A percentile compares a stretch with the other conserved stretches of the same genome.
phyloP scores from a whole-genome alignment of 2,888 invertebrate genomes.

The Platerodrilus igneus region DNA sequence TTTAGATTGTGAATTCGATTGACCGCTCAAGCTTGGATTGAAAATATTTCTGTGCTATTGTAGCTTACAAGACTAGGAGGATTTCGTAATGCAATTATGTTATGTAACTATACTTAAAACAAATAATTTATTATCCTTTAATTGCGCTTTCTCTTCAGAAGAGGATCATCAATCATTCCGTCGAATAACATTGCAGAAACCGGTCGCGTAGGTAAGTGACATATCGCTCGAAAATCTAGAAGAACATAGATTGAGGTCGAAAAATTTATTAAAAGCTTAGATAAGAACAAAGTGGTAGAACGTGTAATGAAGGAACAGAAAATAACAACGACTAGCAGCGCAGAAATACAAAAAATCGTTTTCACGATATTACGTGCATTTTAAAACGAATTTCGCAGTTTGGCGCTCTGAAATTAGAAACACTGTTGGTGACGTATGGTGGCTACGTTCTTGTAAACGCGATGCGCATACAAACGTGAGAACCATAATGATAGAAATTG shows the following conservation, averaged over 20 bases:
- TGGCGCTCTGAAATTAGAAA: slow-evolving; percentile 25
- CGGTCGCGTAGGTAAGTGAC: slow-evolving; percentile 14
- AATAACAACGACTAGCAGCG: slow-evolving; percentile 18
- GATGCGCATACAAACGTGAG: slow-evolving; percentile 20
- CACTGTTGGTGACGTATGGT: slow-evolving; percentile 26
- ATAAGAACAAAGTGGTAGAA: slow-evolving; percentile 23
- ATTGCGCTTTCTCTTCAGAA: slow-evolving; percentile 11
- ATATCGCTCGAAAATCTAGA: slow-evolving; percentile 15
- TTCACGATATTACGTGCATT: slow-evolving; percentile 25
- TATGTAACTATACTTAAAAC: too few relatives aligned
- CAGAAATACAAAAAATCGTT: slow-evolving; percentile 22
- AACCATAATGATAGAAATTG: slow-evolving; percentile 19
- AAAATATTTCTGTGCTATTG: too few relatives aligned
- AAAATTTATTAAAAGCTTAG: slow-evolving; percentile 20
- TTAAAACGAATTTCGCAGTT: slow-evolving; percentile 24
- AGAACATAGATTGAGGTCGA: slow-evolving; percentile 19
- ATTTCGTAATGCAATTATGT: too few relatives aligned
- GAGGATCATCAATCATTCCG: slow-evolving; percentile 14
- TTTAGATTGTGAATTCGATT: neutral
- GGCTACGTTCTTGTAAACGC: slow-evolving; percentile 18
- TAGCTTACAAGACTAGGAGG: too few relatives aligned
- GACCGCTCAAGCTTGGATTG: neutral
- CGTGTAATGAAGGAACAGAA: slow-evolving; percentile 21
- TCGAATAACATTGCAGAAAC: slow-evolving; percentile 10
- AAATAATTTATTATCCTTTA: slow-evolving; percentile 19